These are phyloP conservation scores for Leptopilina myrica DNA, from an alignment of 2,888 invertebrate genomes.

Conservation along the genomic window DNA sequence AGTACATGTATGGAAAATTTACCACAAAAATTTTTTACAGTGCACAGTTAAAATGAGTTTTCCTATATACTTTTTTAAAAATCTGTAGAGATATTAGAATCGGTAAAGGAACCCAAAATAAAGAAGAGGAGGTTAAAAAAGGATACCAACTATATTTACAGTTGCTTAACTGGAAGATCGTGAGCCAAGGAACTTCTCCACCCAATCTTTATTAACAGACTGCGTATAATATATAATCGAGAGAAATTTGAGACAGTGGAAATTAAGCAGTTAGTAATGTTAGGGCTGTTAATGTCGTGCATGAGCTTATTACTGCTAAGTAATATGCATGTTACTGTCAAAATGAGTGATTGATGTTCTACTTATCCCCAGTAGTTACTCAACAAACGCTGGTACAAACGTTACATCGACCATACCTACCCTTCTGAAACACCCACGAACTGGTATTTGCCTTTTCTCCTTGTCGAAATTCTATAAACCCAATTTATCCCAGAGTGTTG, in stretches of 20 bases:
- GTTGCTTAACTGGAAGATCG: no score
- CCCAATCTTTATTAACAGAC: no score
- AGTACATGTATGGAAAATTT: no score
- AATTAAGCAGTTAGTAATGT: conserved; percentile 13
- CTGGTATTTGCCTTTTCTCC: conserved; percentile 10
- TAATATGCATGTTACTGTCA: conserved; percentile 42
- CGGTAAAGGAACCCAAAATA: no score
- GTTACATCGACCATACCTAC: background rate
- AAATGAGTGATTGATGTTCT: conserved; percentile 53
- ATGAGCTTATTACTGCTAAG: conserved; percentile 50
- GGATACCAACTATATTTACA: no score
- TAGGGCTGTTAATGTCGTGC: conserved; percentile 43
- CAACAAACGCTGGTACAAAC: conserved; percentile 48
- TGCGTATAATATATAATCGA: background rate
- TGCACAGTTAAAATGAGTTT: no score
- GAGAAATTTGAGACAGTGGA: background rate
- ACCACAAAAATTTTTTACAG: no score
- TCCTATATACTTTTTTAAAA: no score
- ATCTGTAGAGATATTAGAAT: no score
- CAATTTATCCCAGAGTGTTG: conserved; percentile 8
- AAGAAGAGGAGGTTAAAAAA: no score
- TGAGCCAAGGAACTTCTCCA: no score
- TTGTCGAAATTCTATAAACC: conserved; percentile 24
- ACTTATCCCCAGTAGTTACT: conserved; percentile 54
- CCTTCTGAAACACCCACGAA: conserved; percentile 26